These are phyloP conservation scores for Struthidea cinerea DNA, from an alignment of 2,113 vertebrate genomes.

Conservation along the genomic window DNA sequence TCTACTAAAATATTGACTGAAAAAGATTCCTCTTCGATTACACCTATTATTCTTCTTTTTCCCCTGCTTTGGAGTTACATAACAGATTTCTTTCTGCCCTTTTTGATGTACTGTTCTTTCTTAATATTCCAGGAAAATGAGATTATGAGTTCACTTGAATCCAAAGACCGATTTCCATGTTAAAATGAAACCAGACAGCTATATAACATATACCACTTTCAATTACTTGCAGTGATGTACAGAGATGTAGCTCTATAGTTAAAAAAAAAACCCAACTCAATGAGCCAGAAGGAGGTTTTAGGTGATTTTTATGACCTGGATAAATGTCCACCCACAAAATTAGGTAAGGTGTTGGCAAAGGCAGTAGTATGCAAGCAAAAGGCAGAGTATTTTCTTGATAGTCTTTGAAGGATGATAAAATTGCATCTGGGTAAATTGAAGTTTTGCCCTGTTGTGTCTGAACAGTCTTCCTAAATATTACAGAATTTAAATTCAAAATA, in stretches of 20 bases:
- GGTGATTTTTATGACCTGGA: neutral
- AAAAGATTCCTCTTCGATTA: neutral
- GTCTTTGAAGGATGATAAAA: neutral
- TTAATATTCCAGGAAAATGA: neutral
- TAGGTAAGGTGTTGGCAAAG: neutral
- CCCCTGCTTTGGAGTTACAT: neutral
- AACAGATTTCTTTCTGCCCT: neutral
- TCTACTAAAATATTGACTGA: neutral
- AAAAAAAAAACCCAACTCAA: rapidly evolving
- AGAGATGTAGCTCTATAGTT: neutral
- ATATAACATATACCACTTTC: neutral
- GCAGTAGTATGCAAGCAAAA: neutral
- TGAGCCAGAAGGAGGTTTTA: neutral
- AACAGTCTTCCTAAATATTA: neutral
- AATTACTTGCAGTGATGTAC: neutral
- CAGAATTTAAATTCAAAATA: neutral
- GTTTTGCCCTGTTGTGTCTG: neutral
- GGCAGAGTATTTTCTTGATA: neutral
- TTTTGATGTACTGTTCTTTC: neutral
- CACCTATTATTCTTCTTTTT: neutral
- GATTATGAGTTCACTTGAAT: neutral
- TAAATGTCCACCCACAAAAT: neutral
- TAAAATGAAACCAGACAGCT: neutral
- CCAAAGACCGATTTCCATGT: neutral
- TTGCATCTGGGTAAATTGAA: neutral